phyloP scores from a whole-genome alignment of 2,113 vertebrate species.

The Muntiacus reevesi region DNA sequence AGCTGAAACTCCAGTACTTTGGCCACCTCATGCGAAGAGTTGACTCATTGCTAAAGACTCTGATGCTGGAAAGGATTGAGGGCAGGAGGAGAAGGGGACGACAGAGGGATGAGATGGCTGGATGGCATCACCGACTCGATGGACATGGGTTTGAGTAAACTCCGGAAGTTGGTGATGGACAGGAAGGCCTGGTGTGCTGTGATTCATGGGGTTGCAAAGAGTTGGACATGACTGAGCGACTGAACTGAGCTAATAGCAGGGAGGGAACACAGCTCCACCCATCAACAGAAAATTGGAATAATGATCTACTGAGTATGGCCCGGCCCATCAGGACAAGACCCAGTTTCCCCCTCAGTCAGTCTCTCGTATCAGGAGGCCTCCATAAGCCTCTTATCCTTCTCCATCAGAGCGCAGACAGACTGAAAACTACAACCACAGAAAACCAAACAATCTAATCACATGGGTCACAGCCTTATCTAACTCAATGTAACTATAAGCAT shows the following conservation, averaged over 20 bases:
- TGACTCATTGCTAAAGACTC: no score
- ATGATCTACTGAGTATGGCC: background rate
- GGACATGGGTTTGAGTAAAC: no score
- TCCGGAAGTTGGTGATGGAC: no score
- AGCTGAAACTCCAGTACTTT: no score
- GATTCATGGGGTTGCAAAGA: no score
- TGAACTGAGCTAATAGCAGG: background rate
- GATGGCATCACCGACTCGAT: no score
- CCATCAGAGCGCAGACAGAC: background rate
- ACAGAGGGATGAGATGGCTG: no score
- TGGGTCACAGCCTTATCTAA: background rate
- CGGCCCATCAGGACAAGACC: background rate
- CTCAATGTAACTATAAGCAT: background rate
- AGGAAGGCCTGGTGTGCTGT: no score
- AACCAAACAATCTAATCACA: background rate
- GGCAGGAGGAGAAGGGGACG: no score
- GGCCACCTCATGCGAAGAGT: no score
- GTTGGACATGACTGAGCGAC: accelerated
- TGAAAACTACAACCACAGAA: background rate
- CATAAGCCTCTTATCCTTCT: background rate
- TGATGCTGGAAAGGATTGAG: no score
- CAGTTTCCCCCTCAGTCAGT: background rate
- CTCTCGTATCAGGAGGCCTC: background rate
- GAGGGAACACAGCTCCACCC: background rate
- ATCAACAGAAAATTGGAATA: background rate